These are phyloP conservation scores for Cebus imitator DNA, from an alignment of 2,113 vertebrate genomes.

Conservation along the genomic window DNA sequence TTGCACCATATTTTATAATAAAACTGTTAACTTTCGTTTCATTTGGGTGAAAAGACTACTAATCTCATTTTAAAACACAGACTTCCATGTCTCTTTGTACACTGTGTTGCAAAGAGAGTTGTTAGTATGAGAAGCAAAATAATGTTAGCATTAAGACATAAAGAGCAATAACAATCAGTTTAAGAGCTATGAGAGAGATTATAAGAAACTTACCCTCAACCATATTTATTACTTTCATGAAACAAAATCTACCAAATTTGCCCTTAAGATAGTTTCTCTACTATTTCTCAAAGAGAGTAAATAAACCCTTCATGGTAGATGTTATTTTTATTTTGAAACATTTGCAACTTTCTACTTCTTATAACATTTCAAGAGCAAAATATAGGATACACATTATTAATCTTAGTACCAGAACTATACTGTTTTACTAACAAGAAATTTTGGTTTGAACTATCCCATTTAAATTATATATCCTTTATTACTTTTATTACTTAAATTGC, in stretches of 20 bases:
- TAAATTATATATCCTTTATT: background rate
- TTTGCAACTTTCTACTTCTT: background rate
- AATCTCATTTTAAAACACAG: constrained; percentile 42
- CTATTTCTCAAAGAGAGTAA: background rate
- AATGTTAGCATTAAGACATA: constrained; percentile 9
- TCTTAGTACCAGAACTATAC: background rate
- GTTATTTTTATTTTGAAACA: constrained; percentile 30
- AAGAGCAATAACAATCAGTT: background rate
- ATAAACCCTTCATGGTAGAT: background rate
- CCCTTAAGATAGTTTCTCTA: background rate
- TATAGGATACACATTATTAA: background rate
- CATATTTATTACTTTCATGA: background rate
- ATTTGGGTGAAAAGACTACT: constrained; percentile 30
- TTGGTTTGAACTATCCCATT: background rate
- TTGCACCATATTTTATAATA: background rate
- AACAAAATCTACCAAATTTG: constrained; percentile 3
- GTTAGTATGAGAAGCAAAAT: background rate
- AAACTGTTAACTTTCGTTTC: constrained; percentile 3
- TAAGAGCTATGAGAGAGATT: background rate
- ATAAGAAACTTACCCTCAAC: constrained; percentile 11
- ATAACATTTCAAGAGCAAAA: background rate
- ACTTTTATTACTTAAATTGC: constrained; percentile 41
- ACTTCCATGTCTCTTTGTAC: background rate
- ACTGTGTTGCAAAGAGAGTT: background rate
- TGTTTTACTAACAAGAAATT: constrained; percentile 32